A percentile compares a stretch with the other conserved stretches of the same genome.
These are phyloP conservation scores for Mola mola DNA, from an alignment of 2,113 vertebrate species.

Conservation along the genomic window DNA sequence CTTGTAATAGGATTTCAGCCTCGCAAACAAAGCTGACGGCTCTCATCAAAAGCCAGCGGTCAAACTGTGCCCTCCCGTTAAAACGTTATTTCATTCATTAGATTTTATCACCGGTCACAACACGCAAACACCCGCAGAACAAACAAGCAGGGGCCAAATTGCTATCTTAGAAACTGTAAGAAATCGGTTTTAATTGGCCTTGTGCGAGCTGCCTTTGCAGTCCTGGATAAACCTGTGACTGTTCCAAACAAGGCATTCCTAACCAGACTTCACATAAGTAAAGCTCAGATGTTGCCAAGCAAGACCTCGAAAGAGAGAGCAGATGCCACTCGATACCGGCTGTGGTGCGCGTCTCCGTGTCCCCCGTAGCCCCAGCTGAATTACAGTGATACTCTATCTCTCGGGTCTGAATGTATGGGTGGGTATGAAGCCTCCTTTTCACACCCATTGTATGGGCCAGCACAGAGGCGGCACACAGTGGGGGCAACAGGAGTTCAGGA, in stretches of 20 bases:
- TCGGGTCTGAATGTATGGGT: conserved; percentile 59
- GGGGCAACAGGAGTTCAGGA: conserved; percentile 85
- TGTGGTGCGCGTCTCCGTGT: conserved; percentile 13
- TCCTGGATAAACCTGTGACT: conserved; percentile 40
- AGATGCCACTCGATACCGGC: conserved; percentile 24
- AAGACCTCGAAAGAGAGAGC: conserved; percentile 11
- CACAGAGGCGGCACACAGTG: conserved; percentile 59
- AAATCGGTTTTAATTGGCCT: conserved; percentile 65
- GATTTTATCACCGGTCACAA: conserved; percentile 68
- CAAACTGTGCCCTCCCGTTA: conserved; percentile 65
- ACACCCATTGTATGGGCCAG: conserved; percentile 74
- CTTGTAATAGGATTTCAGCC: conserved; percentile 79
- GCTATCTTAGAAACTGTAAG: conserved; percentile 57
- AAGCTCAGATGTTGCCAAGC: neutral
- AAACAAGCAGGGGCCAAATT: conserved; percentile 73
- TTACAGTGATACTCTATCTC: conserved; percentile 60
- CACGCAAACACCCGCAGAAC: conserved; percentile 54
- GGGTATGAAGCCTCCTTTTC: conserved; percentile 68
- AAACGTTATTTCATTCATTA: conserved; percentile 72
- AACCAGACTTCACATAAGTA: conserved; percentile 29
- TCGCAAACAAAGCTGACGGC: conserved; percentile 79
- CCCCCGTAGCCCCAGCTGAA: conserved; percentile 37
- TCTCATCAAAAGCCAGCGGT: conserved; percentile 74
- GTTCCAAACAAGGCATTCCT: conserved; percentile 28
- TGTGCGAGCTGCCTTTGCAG: neutral